phyloP scores from a whole-genome alignment of 1,140 invertebrate genomes.

The Bursaphelenchus mucronatus region DNA sequence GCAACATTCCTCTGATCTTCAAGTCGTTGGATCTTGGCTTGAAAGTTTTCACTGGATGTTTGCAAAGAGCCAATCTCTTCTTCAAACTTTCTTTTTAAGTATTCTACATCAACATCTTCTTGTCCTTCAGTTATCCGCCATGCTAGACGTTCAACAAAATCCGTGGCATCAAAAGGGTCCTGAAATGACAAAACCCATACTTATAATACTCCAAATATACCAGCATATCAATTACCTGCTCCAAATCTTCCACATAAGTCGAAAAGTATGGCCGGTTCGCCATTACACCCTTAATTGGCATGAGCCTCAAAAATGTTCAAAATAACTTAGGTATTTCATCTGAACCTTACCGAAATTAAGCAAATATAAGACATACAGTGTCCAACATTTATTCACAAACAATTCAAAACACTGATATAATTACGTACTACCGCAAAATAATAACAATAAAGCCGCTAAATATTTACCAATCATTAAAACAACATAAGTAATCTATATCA shows the following conservation, averaged over 20 bases:
- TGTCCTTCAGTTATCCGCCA: constrained; percentile 79
- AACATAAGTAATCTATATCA: no score
- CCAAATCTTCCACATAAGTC: constrained; percentile 58
- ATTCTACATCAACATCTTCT: constrained; percentile 44
- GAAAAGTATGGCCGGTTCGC: constrained; percentile 50
- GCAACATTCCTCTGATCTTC: constrained; percentile 49
- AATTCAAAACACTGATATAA: no score
- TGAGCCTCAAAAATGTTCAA: no score
- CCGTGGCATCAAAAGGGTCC: constrained; percentile 92
- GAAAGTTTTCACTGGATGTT: constrained; percentile 19
- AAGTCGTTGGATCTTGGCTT: constrained; percentile 53
- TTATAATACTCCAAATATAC: constrained; percentile 15
- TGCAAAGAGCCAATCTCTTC: constrained; percentile 57
- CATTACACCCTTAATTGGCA: constrained; percentile 12
- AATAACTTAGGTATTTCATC: no score
- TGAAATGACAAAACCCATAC: constrained; percentile 50
- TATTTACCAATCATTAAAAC: no score
- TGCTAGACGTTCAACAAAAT: constrained; percentile 91
- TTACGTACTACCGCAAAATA: no score
- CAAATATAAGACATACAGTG: no score
- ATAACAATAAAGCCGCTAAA: no score
- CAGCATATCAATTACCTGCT: constrained; percentile 50
- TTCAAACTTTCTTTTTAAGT: constrained; percentile 56
- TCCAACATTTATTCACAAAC: no score
- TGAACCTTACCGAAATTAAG: no score